These are phyloP conservation scores for Syncerus caffer DNA, from an alignment of 2,797 vertebrate genomes.

Conservation along the genomic window DNA sequence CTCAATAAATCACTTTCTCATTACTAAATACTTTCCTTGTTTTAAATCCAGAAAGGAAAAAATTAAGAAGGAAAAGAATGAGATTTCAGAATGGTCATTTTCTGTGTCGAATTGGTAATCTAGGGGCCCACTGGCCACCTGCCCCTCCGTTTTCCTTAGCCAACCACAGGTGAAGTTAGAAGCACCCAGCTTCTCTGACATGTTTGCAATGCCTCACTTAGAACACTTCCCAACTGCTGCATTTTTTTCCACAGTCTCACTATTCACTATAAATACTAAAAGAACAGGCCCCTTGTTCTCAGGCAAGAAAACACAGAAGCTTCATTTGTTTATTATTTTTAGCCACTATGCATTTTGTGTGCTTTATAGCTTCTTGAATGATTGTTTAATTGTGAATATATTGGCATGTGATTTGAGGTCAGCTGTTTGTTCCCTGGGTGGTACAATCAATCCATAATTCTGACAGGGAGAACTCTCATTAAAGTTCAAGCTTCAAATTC, in stretches of 20 bases:
- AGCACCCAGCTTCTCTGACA: not conserved
- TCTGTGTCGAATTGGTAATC: not conserved
- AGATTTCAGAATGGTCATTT: not conserved
- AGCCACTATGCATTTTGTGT: slow-evolving; percentile 39
- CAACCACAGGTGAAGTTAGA: slow-evolving; percentile 36
- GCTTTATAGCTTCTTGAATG: slow-evolving; percentile 46
- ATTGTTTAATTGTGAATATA: slow-evolving; percentile 50
- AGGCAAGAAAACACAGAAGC: slow-evolving; percentile 58
- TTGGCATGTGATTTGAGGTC: slow-evolving; percentile 31
- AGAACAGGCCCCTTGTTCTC: slow-evolving; percentile 68
- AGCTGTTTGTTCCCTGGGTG: slow-evolving; percentile 50
- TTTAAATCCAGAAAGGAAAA: slow-evolving; percentile 13
- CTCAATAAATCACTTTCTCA: slow-evolving; percentile 19
- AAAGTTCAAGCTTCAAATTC: slow-evolving; percentile 43
- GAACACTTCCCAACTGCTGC: slow-evolving; percentile 30
- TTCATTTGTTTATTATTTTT: slow-evolving; percentile 70
- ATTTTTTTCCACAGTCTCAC: slow-evolving; percentile 30
- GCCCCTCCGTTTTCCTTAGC: not conserved
- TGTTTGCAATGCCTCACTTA: not conserved
- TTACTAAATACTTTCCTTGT: not conserved
- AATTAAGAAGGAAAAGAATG: not conserved
- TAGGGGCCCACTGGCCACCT: not conserved
- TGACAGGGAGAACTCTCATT: slow-evolving; percentile 30
- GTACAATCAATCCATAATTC: slow-evolving; percentile 19
- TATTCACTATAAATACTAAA: slow-evolving; percentile 58